Percentiles rank a stretch among this genome's conserved stretches.
These are phyloP conservation scores for Gephyroberyx darwinii DNA, from an alignment of 2,797 vertebrate species.

Conservation along the genomic window DNA sequence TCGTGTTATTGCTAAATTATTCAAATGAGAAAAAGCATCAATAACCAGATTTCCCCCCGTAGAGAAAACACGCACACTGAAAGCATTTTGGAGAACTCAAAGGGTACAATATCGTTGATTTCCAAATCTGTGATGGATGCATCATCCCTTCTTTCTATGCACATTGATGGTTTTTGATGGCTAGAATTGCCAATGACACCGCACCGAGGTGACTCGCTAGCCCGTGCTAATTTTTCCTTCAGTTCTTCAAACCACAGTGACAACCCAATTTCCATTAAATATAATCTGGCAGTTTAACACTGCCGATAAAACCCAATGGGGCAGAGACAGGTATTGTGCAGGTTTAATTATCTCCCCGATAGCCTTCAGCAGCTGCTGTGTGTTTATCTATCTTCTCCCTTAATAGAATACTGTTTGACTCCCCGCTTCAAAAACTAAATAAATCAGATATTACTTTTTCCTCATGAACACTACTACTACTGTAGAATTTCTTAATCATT, in stretches of 20 bases:
- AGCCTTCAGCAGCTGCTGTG: conserved; percentile 72
- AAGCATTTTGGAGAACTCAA: conserved; percentile 48
- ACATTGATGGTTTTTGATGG: neutral
- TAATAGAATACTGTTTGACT: conserved; percentile 43
- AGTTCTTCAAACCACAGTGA: conserved; percentile 62
- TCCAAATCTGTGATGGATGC: conserved; percentile 46
- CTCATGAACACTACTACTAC: too few species aligned
- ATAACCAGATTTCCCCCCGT: conserved; percentile 70
- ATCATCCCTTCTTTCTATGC: conserved; percentile 20
- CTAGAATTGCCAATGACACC: conserved; percentile 13
- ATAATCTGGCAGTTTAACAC: conserved; percentile 79
- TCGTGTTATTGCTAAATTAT: conserved; percentile 77
- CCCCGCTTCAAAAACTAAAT: neutral
- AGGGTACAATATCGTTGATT: conserved; percentile 51
- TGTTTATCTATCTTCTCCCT: conserved; percentile 64
- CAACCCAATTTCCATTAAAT: conserved; percentile 76
- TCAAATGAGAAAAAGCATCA: conserved; percentile 77
- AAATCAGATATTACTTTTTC: neutral
- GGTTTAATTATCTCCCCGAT: conserved; percentile 75
- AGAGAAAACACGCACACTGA: conserved; percentile 74
- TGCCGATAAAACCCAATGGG: conserved; percentile 77
- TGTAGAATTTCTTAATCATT: too few species aligned
- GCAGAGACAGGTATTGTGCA: conserved; percentile 70
- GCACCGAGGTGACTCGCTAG: conserved; percentile 50
- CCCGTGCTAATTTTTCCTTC: conserved; percentile 55